Evolutionary conservation across 2,113 vertebrate genomes (phyloP).

Genomic region (Physeter macrocephalus): DNA sequence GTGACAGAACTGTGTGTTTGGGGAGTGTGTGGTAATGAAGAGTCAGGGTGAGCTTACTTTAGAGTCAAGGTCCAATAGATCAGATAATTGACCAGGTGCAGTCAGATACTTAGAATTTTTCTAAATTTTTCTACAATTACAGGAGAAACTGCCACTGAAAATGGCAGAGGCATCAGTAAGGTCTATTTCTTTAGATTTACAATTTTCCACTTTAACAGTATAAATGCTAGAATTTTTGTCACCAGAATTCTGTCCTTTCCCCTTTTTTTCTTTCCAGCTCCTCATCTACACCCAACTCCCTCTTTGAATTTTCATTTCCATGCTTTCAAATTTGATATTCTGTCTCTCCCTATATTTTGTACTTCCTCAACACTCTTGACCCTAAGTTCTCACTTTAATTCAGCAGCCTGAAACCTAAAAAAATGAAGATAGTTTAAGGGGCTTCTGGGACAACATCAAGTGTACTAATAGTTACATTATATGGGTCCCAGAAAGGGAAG

Average conservation of each 20-base stretch:
- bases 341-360: not conserved
- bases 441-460: not conserved
- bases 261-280: not conserved
- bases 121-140: not conserved
- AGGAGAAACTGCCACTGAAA: not conserved
- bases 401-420: not conserved
- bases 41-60: not conserved
- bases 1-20: not conserved
- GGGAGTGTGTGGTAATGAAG: accelerated
- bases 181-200: not conserved
- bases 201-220: not conserved
- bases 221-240: not conserved
- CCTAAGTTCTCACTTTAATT: not conserved
- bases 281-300: not conserved
- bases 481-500: not conserved
- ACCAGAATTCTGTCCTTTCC: not conserved
- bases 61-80: not conserved
- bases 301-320: not conserved
- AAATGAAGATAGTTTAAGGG: not conserved
- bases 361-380: not conserved
- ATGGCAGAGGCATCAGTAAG: not conserved
- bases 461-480: not conserved
- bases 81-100: not conserved
- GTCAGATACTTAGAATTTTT: not conserved
- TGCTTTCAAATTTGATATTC: not conserved